A percentile compares a stretch with the other conserved stretches of the same genome.
Evolutionary conservation across 2,113 vertebrate species (phyloP).

Genomic region (Zosterops hypoxanthus): DNA sequence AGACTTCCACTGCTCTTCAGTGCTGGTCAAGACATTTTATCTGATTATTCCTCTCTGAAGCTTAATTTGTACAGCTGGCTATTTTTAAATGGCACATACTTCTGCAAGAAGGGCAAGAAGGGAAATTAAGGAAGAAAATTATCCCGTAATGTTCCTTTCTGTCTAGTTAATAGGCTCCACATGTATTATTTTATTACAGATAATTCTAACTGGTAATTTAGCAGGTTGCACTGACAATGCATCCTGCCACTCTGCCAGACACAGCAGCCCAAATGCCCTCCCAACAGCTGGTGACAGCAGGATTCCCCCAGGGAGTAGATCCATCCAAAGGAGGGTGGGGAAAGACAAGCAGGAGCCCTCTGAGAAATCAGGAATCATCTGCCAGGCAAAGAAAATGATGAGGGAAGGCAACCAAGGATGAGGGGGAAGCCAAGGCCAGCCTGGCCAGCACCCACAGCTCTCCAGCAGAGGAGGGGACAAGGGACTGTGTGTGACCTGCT

Average conservation of each 20-base stretch:
- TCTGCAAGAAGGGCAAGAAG: neutral
- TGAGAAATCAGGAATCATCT: neutral
- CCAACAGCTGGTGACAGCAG: neutral
- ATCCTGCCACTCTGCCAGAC: neutral
- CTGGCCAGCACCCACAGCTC: neutral
- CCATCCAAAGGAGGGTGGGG: accelerated
- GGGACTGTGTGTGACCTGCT: neutral
- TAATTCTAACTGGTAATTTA: neutral
- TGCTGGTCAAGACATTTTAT: neutral
- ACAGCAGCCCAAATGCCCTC: neutral
- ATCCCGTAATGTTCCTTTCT: neutral
- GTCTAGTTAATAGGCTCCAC: neutral
- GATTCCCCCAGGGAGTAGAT: neutral
- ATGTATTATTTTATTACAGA: neutral
- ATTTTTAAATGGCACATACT: neutral
- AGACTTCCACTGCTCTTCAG: neutral
- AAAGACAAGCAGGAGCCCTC: neutral
- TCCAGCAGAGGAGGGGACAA: neutral
- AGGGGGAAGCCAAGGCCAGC: neutral
- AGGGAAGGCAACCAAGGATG: neutral
- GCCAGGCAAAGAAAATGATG: neutral
- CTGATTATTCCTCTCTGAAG: neutral
- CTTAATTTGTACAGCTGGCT: neutral
- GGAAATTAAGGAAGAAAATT: neutral
- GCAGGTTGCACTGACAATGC: neutral